phyloP scores from a whole-genome alignment of 2,888 invertebrate genomes.

The Synanthedon tipuliformis region DNA sequence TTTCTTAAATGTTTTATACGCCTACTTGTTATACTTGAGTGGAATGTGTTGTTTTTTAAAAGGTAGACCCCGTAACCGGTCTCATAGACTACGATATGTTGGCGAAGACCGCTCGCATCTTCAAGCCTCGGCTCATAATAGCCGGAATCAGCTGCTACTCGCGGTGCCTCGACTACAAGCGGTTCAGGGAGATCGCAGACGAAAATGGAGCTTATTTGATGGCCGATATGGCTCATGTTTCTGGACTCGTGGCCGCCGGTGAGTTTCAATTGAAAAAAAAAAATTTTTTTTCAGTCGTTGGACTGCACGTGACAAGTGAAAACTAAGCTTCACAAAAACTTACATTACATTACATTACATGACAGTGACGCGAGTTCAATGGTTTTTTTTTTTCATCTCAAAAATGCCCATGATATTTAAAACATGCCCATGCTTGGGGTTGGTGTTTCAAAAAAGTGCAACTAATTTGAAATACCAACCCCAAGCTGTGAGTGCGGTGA shows the following conservation, averaged over 20 bases:
- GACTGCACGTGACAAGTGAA: too few relatives aligned
- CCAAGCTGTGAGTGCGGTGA: too few relatives aligned
- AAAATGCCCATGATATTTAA: too few relatives aligned
- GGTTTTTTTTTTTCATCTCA: too few relatives aligned
- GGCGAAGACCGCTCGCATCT: conserved; percentile 83
- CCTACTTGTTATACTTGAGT: neutral
- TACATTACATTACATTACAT: too few relatives aligned
- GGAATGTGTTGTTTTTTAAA: conserved; percentile 7
- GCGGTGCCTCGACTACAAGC: conserved; percentile 89
- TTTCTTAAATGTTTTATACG: neutral
- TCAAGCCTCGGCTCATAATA: conserved; percentile 92
- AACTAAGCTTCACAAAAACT: too few relatives aligned
- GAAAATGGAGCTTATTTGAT: conserved; percentile 87
- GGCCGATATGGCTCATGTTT: conserved; percentile 97
- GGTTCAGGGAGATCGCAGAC: conserved; percentile 86
- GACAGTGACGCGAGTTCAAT: too few relatives aligned
- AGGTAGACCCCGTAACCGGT: conserved; percentile 82
- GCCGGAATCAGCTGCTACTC: conserved; percentile 97
- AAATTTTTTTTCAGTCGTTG: too few relatives aligned
- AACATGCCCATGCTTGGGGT: too few relatives aligned
- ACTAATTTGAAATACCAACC: too few relatives aligned
- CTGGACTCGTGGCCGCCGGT: conserved; percentile 91
- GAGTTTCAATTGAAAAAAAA: conserved; percentile 4
- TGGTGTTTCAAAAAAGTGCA: too few relatives aligned
- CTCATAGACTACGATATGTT: conserved; percentile 93